phyloP scores from a whole-genome alignment of 1,140 invertebrate species.

The Tetranychus cinnabarinus region DNA sequence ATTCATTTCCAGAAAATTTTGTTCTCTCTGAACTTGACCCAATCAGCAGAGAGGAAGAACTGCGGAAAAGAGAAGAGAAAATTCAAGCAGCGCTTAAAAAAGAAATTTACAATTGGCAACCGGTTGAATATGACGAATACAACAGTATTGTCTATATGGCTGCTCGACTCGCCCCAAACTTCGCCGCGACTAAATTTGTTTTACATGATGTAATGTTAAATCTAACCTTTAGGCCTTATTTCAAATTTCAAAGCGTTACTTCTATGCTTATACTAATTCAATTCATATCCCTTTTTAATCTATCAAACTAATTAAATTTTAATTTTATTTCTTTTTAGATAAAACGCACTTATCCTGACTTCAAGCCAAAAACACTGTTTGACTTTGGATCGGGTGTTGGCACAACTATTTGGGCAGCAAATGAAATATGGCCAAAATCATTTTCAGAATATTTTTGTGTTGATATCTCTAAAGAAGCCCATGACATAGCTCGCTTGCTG shows the following conservation, averaged over 20 bases:
- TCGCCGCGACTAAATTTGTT: conserved; percentile 39
- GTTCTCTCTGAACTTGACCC: not conserved
- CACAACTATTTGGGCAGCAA: conserved; percentile 51
- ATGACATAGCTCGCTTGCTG: conserved; percentile 44
- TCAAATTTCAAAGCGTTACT: not conserved
- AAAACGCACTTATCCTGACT: conserved; percentile 30
- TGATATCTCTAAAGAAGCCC: conserved; percentile 51
- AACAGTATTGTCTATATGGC: conserved; percentile 41
- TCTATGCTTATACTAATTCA: not conserved
- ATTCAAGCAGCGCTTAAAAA: not conserved
- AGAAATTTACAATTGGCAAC: not conserved
- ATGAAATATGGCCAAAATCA: conserved; percentile 36
- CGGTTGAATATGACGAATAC: conserved; percentile 30
- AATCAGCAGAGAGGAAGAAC: not conserved
- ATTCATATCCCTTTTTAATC: not conserved
- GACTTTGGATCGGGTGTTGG: conserved; percentile 78
- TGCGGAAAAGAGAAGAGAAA: not conserved
- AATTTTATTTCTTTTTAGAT: conserved; percentile 1
- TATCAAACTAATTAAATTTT: not conserved
- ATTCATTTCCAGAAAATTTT: not conserved
- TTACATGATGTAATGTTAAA: conserved; percentile 38
- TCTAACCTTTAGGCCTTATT: no score
- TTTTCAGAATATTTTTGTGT: conserved; percentile 58
- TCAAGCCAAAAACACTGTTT: conserved; percentile 45
- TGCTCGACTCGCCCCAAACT: conserved; percentile 40